Evolutionary conservation across 2,888 invertebrate genomes (phyloP), one percentile per base, ranked within the genome.

Genomic region (Coenonympha glycerion): DNA sequence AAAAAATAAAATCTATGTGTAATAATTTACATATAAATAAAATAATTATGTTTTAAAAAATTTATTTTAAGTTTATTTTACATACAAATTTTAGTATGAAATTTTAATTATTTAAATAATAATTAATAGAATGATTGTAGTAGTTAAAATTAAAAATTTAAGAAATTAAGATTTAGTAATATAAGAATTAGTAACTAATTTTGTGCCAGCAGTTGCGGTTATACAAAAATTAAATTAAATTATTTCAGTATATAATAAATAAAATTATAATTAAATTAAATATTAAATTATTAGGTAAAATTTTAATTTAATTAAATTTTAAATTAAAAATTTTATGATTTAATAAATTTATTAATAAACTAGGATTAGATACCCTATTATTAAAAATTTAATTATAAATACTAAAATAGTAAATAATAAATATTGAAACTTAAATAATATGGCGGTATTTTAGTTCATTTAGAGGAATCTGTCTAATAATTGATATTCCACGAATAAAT

Each of bases 181-280:
- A 80, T 79, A 66, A 65, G 69, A 75, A 89, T 81, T 88, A 88
- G 81, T 88, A 85, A 89, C 87, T 73, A 89, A 90, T 84, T 88
- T 90, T 90, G 90, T 90, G 90, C 90, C 90, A 91, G 91, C 91
- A 90, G 88, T 88, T 88, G 91, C 90, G 91, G 89, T 91, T 91
- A 91, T 66, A 90, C 90, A 89, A 86, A 85, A 84, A 68, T 87
- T 87, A 74, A 84, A 84, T 75, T 87, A 75, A 89, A 88, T 87
- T 84, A 80, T 85, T 73, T 88, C 53, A 52, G 57, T 56, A 5
- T 54, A 34, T 53, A 58, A 52, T 59, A 45, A 58, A 41, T 58
- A 52, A 31, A 15, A 31, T 31, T 31, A 5, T 11, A 31, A 66
- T 74, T 70, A 74, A 70, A 70, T 65, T 63, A 76, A 80, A 78